phyloP scores from a whole-genome alignment of 37 sponge, comb jelly and placozoan species.

The Spongia lamella region DNA sequence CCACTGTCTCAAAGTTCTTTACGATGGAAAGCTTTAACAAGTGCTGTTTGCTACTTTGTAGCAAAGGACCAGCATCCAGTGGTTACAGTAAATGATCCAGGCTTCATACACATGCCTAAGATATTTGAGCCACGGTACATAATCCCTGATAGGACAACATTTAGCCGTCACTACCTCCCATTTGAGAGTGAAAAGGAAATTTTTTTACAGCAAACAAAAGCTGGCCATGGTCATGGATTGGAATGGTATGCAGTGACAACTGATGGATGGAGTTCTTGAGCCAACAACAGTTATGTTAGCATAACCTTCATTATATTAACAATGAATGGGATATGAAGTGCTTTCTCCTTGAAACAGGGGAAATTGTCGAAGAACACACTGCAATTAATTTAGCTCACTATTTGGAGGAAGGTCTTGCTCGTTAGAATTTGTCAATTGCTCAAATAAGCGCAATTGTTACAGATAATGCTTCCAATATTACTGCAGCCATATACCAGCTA shows the following conservation, averaged over 20 bases:
- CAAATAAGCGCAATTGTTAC: not conserved
- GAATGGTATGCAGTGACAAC: conserved; percentile 15
- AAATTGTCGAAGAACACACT: conserved; percentile 5
- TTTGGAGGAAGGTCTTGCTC: not conserved
- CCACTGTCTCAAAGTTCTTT: no score
- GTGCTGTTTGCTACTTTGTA: conserved; percentile 26
- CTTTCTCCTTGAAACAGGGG: conserved; percentile 14
- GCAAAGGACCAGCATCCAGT: conserved; percentile 47
- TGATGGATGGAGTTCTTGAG: conserved; percentile 43
- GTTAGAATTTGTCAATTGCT: conserved; percentile 1
- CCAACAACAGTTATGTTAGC: conserved; percentile 9
- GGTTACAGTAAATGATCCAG: conserved; percentile 32
- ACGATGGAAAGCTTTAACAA: conserved; percentile 9
- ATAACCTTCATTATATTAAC: conserved; percentile 40
- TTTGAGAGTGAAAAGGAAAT: conserved; percentile 8
- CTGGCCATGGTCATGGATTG: not conserved
- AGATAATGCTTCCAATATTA: conserved; percentile 22
- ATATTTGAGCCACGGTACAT: conserved; percentile 39
- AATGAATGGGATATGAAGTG: not conserved
- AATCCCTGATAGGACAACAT: conserved; percentile 17
- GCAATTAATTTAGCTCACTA: conserved; percentile 25
- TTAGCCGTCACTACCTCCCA: conserved; percentile 23
- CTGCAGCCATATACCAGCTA: conserved; percentile 11
- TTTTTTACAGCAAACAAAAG: conserved; percentile 1
- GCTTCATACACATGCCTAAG: conserved; percentile 23